Base-by-base conservation (phyloP, 1,140 invertebrate genomes). In the Lepidostoma basale region DNA sequence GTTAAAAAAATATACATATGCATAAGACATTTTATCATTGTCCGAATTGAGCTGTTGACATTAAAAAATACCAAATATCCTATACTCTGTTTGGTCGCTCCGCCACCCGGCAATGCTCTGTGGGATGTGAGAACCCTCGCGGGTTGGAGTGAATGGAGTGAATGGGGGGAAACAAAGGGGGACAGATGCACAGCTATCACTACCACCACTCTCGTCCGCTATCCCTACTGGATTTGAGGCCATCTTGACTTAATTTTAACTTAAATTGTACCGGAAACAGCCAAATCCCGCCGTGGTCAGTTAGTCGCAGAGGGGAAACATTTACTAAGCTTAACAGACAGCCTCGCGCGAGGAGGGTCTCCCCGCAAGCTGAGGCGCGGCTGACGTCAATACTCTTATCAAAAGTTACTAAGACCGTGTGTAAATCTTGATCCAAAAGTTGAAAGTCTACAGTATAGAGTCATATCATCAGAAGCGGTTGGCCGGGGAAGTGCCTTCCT, bases 151-250 rank as follows among this genome's bases (percentile, higher is more conserved):
- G n/a, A n/a, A n/a, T n/a, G n/a, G n/a, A n/a, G n/a, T n/a, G n/a
- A n/a, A n/a, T n/a, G n/a, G n/a, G n/a, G n/a, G n/a, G n/a, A 45
- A 58, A 23, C 26, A 54, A 30, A 10, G 16, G 33, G 2, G 8
- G 25, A n/a, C 12, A 5, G 33, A 58, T 33, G 16, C 20, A 39
- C 28, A 36, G 5, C 12, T 36, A 62, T 25, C 40, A 42, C 59
- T 45, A 28, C 42, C 44, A 20, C 30, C 36, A 20, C 18, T 4
- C 33, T 58, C 62, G 10, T 49, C n/a, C 20, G 62, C 23, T 40
- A 52, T 64, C 62, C 63, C 63, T 44, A 58, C 33, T 30, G 49
- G 52, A 42, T 44, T 56, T 58, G 63, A 58, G 63, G 39, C 63
- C 63, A 56, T 64, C 16, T 25, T 12, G 52, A 33, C 47, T 26